A percentile compares a stretch with the other conserved stretches of the same genome.
phyloP scores from a whole-genome alignment of 2,113 vertebrate genomes.

The Megaleporinus macrocephalus region DNA sequence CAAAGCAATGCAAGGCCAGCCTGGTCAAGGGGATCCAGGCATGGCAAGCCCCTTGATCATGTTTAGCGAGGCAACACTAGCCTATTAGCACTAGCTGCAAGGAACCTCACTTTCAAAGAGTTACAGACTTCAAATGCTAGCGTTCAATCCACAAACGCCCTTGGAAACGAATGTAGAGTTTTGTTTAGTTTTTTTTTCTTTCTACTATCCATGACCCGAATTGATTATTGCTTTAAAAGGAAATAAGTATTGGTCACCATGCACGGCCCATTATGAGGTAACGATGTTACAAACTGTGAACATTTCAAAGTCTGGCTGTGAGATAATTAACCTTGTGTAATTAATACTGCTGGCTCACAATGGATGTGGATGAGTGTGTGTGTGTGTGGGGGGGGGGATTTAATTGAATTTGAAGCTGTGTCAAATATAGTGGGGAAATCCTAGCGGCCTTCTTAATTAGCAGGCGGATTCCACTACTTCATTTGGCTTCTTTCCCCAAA shows the following conservation, averaged over 20 bases:
- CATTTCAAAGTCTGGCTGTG: slow-evolving; percentile 14
- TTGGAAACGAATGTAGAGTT: slow-evolving; percentile 3
- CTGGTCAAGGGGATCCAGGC: slow-evolving; percentile 17
- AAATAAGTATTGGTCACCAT: background rate
- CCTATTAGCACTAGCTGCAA: slow-evolving; percentile 32
- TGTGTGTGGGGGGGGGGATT: background rate
- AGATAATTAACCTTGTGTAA: slow-evolving; percentile 49
- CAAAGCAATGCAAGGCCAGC: slow-evolving; percentile 40
- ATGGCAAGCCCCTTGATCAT: slow-evolving; percentile 32
- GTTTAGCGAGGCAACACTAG: slow-evolving; percentile 27
- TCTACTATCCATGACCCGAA: background rate
- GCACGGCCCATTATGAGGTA: slow-evolving; percentile 6
- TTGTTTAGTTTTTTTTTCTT: too few relatives aligned
- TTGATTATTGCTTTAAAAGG: background rate
- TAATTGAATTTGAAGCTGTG: slow-evolving; percentile 47
- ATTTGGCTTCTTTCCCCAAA: slow-evolving; percentile 28
- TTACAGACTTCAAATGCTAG: slow-evolving; percentile 13
- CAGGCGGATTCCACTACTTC: slow-evolving; percentile 40
- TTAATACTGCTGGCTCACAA: slow-evolving; percentile 30
- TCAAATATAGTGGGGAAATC: slow-evolving; percentile 41
- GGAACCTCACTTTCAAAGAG: slow-evolving; percentile 24
- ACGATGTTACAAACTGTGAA: background rate
- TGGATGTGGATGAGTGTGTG: background rate
- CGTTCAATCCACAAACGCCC: background rate
- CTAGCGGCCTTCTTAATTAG: slow-evolving; percentile 57